Percentiles rank a stretch among this genome's conserved stretches.
phyloP scores from a whole-genome alignment of 2,888 invertebrate species.

The Eupithecia centaureata region DNA sequence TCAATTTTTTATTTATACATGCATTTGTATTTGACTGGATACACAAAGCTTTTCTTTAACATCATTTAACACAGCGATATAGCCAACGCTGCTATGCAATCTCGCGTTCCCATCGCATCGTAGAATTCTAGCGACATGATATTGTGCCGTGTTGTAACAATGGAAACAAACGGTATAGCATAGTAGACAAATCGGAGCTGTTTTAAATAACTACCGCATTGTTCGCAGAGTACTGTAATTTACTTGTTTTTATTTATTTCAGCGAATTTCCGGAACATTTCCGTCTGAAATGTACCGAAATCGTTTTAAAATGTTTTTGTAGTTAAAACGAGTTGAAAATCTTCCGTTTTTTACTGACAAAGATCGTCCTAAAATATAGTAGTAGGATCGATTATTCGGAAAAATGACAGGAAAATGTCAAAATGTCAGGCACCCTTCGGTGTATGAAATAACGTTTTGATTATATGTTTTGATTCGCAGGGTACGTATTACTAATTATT shows the following conservation, averaged over 20 bases:
- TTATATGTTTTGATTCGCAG: no score
- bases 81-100: no score
- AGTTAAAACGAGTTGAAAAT: neutral
- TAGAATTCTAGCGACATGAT: neutral
- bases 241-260: constrained; percentile 34
- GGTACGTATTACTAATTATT: no score
- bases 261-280: constrained; percentile 25
- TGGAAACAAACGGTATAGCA: constrained; percentile 26
- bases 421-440: no score
- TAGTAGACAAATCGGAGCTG: constrained; percentile 34
- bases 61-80: neutral
- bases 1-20: no score
- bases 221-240: constrained; percentile 38
- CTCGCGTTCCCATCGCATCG: neutral
- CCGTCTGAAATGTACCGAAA: constrained; percentile 13
- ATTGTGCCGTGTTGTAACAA: constrained; percentile 18
- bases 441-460: no score
- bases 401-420: no score
- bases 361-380: neutral
- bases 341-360: neutral
- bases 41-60: neutral
- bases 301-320: neutral
- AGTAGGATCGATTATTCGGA: neutral
- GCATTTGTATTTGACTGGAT: no score
- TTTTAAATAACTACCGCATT: constrained; percentile 42